Conservation (phyloP, 2,797 vertebrate genomes). For the Scolopax bukidnonensis region DNA sequence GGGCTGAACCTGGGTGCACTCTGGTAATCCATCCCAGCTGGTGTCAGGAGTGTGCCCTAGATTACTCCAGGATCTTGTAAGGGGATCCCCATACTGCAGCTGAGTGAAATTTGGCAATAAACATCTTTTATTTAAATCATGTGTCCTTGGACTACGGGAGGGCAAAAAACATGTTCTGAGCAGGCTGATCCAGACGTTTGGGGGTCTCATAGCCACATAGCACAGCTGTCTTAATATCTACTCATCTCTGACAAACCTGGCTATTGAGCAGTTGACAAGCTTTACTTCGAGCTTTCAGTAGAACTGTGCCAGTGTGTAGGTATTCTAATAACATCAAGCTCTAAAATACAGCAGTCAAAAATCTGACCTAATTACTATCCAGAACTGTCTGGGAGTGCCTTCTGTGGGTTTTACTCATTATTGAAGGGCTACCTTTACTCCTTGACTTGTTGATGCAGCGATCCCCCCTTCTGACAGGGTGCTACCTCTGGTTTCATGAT, state of each 20-base stretch:
- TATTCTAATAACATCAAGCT: not conserved
- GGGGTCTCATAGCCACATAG: not conserved
- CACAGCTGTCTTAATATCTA: not conserved
- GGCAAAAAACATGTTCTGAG: not conserved
- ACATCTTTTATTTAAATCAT: not conserved
- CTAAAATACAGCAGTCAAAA: not conserved
- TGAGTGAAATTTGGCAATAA: not conserved
- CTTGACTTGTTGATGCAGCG: not conserved
- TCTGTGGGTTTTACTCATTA: not conserved
- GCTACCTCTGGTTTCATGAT: not conserved
- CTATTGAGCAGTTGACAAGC: not conserved
- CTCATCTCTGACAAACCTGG: not conserved
- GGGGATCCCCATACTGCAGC: not conserved
- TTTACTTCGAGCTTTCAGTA: not conserved
- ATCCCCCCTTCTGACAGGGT: not conserved
- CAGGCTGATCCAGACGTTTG: not conserved
- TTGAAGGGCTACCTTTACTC: not conserved
- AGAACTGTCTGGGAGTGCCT: not conserved
- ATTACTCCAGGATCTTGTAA: not conserved
- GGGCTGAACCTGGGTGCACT: not conserved
- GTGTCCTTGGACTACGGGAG: not conserved
- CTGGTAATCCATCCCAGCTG: not conserved
- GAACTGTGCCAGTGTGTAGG: not conserved
- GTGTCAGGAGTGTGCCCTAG: not conserved
- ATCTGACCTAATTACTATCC: not conserved